These are phyloP conservation scores for Sebastes miniatus DNA, from an alignment of 2,797 vertebrate species.

Conservation along the genomic window DNA sequence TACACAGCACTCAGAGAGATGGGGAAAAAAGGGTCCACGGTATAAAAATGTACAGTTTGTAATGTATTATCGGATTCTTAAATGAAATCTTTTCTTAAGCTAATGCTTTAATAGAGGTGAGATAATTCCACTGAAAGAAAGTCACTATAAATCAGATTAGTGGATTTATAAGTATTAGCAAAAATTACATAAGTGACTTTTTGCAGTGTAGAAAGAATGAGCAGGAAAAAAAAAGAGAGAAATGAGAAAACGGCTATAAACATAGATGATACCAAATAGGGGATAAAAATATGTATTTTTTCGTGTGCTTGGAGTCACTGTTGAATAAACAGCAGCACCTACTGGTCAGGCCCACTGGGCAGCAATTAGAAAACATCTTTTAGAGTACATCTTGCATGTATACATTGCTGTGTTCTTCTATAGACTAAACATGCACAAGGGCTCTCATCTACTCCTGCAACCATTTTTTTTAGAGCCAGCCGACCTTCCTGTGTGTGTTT, in stretches of 20 bases:
- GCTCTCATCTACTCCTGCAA: not conserved
- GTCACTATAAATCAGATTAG: not conserved
- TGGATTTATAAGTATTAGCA: not conserved
- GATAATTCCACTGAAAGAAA: not conserved
- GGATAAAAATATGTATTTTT: no score
- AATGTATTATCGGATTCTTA: not conserved
- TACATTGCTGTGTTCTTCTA: not conserved
- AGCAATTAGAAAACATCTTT: not conserved
- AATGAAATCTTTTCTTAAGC: not conserved
- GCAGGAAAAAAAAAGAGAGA: not conserved
- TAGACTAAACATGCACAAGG: not conserved
- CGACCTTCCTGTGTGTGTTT: conserved; percentile 7
- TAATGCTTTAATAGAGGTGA: not conserved
- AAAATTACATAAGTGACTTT: no score
- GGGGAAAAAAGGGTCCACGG: not conserved
- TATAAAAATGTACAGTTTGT: not conserved
- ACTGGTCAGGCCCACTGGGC: conserved; percentile 40
- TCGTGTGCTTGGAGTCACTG: not conserved
- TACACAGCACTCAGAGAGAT: conserved; percentile 35
- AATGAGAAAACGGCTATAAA: not conserved
- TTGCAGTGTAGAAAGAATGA: not conserved
- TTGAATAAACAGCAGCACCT: conserved; percentile 67
- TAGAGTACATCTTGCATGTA: not conserved
- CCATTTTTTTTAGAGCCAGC: not conserved
- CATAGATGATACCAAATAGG: not conserved